These are phyloP conservation scores for Ormyrus nitidulus DNA, from an alignment of 2,888 invertebrate genomes.

Conservation along the genomic window DNA sequence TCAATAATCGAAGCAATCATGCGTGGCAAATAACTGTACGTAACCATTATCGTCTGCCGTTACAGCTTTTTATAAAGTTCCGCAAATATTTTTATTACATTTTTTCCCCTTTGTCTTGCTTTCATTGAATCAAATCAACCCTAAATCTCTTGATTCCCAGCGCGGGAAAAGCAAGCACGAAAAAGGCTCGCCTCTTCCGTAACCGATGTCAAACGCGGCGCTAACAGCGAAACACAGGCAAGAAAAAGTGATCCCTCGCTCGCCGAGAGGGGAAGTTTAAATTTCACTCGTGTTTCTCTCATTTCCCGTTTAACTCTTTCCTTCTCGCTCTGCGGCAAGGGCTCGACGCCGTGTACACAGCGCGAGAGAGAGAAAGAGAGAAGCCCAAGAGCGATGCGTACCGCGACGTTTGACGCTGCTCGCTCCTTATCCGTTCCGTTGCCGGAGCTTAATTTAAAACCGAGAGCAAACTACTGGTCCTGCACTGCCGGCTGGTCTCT, in stretches of 20 bases:
- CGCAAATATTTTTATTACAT: constrained; percentile 29
- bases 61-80: constrained; percentile 15
- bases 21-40: constrained; percentile 54
- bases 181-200: constrained; percentile 19
- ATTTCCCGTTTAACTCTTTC: constrained; percentile 12
- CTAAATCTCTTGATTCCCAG: neutral
- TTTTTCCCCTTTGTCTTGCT: constrained; percentile 15
- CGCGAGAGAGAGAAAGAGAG: neutral
- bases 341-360: constrained; percentile 4
- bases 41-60: constrained; percentile 30
- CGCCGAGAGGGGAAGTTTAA: constrained; percentile 16
- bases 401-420: constrained; percentile 19
- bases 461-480: neutral
- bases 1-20: constrained; percentile 40
- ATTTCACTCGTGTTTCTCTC: constrained; percentile 21
- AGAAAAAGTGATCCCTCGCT: neutral
- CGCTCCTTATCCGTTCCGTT: constrained; percentile 24
- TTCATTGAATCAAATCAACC: neutral
- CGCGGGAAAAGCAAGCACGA: neutral
- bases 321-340: neutral
- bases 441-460: constrained; percentile 44
- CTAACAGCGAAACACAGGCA: neutral
- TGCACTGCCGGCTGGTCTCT: no score
- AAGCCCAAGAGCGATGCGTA: neutral
- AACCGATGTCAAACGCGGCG: constrained; percentile 21